A percentile compares a stretch with the other conserved stretches of the same genome.
These are phyloP conservation scores for Clarias pachynema DNA, from an alignment of 2,797 vertebrate genomes.

Conservation along the genomic window DNA sequence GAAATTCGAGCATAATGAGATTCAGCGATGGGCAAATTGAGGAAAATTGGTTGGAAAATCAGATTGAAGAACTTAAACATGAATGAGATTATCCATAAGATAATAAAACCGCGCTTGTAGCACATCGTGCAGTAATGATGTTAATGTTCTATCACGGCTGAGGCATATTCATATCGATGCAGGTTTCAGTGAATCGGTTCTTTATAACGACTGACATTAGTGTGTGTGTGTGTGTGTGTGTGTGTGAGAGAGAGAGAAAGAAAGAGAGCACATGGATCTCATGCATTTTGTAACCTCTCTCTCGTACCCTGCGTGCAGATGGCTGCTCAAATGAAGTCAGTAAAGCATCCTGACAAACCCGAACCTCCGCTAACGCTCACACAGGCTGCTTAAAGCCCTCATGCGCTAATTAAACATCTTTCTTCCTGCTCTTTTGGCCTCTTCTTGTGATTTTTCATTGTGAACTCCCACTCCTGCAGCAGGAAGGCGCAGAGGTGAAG, in stretches of 20 bases:
- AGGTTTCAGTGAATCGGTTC: neutral
- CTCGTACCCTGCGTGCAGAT: constrained; percentile 46
- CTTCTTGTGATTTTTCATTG: constrained; percentile 19
- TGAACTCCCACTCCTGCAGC: neutral
- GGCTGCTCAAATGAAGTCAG: constrained; percentile 55
- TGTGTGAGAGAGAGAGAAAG: constrained; percentile 12
- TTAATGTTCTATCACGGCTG: neutral
- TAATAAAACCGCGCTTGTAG: constrained; percentile 4
- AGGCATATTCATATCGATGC: neutral
- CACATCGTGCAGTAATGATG: neutral
- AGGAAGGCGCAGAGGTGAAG: constrained; percentile 18
- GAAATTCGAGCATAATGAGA: constrained; percentile 10
- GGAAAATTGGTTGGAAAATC: neutral
- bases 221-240: neutral
- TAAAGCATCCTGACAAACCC: constrained; percentile 54
- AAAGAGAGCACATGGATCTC: neutral
- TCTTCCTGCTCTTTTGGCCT: constrained; percentile 30
- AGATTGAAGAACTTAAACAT: constrained; percentile 5
- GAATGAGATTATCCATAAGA: neutral
- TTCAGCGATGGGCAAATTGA: neutral
- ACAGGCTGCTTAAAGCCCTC: constrained; percentile 30
- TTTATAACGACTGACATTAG: neutral
- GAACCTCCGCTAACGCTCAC: constrained; percentile 39
- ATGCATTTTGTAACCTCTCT: neutral
- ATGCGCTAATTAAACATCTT: constrained; percentile 41